Evolutionary conservation across 2,888 invertebrate species (phyloP).

Genomic region (Amphipoea lucens): DNA sequence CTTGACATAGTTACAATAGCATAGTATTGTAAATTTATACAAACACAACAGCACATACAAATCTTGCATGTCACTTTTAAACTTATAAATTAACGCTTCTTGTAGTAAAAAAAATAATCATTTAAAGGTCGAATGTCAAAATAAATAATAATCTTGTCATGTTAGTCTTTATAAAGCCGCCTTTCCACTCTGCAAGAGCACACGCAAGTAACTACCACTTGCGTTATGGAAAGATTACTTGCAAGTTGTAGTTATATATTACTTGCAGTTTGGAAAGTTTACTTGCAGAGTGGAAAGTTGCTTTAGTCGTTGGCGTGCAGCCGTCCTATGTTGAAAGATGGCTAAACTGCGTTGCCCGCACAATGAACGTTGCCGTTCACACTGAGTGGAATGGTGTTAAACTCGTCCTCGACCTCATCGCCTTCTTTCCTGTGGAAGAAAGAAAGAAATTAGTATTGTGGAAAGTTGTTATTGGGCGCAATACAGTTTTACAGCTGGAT

Average conservation of each 20-base stretch:
- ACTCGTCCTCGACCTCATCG: slow-evolving; percentile 87
- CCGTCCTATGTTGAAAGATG: slow-evolving; percentile 54
- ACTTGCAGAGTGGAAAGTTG: slow-evolving; percentile 28
- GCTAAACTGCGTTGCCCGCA: slow-evolving; percentile 87
- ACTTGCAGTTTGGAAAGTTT: not conserved
- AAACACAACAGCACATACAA: not conserved
- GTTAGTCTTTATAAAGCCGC: not conserved
- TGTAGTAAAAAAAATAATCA: slow-evolving; percentile 10
- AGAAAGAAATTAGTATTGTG: not conserved
- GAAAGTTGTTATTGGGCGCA: not conserved
- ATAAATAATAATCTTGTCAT: slow-evolving; percentile 22
- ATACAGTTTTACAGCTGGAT: not conserved
- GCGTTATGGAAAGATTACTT: slow-evolving; percentile 5
- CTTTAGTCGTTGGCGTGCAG: slow-evolving; percentile 65
- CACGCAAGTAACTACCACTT: not conserved
- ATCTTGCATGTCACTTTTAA: slow-evolving; percentile 12
- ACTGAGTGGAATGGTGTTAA: slow-evolving; percentile 88
- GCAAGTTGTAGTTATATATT: slow-evolving; percentile 1
- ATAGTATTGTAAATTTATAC: not conserved
- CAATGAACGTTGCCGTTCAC: slow-evolving; percentile 85
- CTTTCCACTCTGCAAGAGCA: slow-evolving; percentile 22
- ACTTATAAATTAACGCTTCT: slow-evolving; percentile 21
- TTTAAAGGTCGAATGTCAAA: slow-evolving; percentile 4
- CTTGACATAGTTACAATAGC: not conserved
- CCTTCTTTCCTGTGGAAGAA: slow-evolving; percentile 85